Percentiles rank a stretch among this genome's conserved stretches.
Conservation (phyloP, 1,140 invertebrate species). For the Neelides sp. region DNA sequence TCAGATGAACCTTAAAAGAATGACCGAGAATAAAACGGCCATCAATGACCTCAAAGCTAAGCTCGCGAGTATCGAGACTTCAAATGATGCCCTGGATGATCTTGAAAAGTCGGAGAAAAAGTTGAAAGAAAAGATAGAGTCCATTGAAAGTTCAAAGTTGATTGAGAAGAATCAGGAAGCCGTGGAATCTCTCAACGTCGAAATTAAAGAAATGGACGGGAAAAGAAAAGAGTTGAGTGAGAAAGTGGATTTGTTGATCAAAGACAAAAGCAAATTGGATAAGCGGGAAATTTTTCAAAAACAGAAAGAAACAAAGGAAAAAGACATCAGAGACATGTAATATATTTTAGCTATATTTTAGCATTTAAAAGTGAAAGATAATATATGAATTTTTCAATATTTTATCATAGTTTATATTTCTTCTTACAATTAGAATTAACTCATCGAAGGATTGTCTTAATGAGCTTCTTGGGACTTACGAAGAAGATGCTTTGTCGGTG, state of each 20-base stretch:
- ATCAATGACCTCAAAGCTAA: conserved; percentile 3
- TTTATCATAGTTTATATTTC: too few relatives aligned
- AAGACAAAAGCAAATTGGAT: conserved; percentile 15
- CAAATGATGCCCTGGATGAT: conserved; percentile 8
- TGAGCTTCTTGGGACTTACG: too few relatives aligned
- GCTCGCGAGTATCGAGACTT: conserved; percentile 13
- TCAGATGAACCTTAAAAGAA: conserved; percentile 34
- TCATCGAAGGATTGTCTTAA: too few relatives aligned
- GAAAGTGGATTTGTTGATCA: conserved; percentile 25
- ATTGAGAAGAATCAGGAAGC: neutral
- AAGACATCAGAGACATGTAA: conserved; percentile 33
- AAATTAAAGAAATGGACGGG: conserved; percentile 36
- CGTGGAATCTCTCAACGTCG: too few relatives aligned
- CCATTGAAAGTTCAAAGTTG: conserved; percentile 25
- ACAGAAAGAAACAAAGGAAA: conserved; percentile 41
- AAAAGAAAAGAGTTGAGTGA: conserved; percentile 42
- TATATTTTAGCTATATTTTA: conserved; percentile 10
- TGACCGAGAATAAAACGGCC: conserved; percentile 37
- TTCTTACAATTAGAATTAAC: too few relatives aligned
- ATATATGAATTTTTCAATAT: too few relatives aligned
- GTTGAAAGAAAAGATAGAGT: conserved; percentile 9
- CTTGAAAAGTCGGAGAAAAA: conserved; percentile 16
- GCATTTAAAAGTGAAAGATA: too few relatives aligned
- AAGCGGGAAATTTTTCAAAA: conserved; percentile 40
- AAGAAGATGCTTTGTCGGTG: too few relatives aligned